Conservation (phyloP, 2,888 invertebrate species). For the Thysanoteuthis rhombus region DNA sequence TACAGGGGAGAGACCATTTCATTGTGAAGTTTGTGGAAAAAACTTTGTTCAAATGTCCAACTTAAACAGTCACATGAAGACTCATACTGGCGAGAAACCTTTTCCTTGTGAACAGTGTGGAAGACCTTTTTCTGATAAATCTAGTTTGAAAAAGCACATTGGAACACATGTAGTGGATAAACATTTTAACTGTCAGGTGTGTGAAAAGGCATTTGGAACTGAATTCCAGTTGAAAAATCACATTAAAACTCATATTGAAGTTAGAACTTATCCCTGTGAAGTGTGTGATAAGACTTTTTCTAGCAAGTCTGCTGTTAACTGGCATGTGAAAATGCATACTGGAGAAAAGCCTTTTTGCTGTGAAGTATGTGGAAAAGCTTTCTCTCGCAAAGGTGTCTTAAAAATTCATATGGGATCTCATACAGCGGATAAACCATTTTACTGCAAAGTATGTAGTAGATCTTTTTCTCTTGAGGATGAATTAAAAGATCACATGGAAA, state of each 20-base stretch:
- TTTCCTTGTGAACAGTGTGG: background rate
- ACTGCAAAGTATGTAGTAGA: background rate
- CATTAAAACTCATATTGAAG: no score
- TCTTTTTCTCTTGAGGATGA: background rate
- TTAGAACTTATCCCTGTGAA: no score
- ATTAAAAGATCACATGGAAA: slow-evolving; percentile 80
- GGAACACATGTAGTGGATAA: background rate
- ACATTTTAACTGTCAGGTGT: background rate
- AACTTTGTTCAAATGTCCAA: background rate
- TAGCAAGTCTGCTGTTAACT: no score
- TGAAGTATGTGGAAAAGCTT: slow-evolving; percentile 19
- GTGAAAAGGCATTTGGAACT: background rate
- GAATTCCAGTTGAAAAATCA: background rate
- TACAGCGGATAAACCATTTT: slow-evolving; percentile 15
- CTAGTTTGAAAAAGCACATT: background rate
- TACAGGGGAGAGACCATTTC: background rate
- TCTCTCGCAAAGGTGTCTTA: slow-evolving; percentile 1
- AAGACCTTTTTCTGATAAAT: background rate
- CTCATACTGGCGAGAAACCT: slow-evolving; percentile 19
- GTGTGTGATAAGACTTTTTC: no score
- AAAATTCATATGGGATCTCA: background rate
- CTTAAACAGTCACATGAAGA: background rate
- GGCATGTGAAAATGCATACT: no score
- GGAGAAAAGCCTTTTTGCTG: background rate
- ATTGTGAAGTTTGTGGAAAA: background rate